Percentiles rank a stretch among this genome's conserved stretches.
Evolutionary conservation across 2,888 invertebrate genomes (phyloP).

Genomic region (Chrysina gloriosa): DNA sequence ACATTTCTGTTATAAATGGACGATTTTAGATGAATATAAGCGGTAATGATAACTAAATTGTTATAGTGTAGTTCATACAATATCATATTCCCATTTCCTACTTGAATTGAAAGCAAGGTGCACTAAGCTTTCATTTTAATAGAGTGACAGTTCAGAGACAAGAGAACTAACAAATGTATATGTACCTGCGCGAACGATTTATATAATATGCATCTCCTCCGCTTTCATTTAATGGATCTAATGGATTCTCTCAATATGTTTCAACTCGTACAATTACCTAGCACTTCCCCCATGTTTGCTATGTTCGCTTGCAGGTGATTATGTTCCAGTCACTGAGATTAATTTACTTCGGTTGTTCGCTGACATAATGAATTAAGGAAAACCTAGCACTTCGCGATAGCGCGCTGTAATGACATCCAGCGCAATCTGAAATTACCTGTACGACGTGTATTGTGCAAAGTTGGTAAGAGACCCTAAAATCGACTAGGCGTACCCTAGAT

Average conservation of each 20-base stretch:
- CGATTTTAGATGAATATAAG: no score
- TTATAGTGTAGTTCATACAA: no score
- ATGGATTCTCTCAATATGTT: not conserved
- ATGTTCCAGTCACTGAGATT: conserved; percentile 12
- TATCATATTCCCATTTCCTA: no score
- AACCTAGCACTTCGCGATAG: not conserved
- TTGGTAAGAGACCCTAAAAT: conserved; percentile 6
- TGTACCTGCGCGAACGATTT: no score
- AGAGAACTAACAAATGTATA: no score
- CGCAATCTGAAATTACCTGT: not conserved
- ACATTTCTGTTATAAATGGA: no score
- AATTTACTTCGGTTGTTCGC: conserved; percentile 6
- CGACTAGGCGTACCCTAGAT: conserved; percentile 12
- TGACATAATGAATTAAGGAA: conserved; percentile 28
- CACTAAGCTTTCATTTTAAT: no score
- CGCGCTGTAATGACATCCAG: not conserved
- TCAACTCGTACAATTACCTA: not conserved
- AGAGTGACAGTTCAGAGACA: no score
- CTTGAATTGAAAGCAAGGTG: no score
- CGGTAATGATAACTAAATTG: no score
- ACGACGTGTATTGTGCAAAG: conserved; percentile 2
- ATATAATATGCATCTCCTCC: no score
- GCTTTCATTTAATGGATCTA: not conserved
- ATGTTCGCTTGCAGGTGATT: conserved; percentile 4
- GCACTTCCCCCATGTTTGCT: not conserved